Conservation (phyloP, 2,888 invertebrate genomes). For the Scaptomyza polygonia region DNA sequence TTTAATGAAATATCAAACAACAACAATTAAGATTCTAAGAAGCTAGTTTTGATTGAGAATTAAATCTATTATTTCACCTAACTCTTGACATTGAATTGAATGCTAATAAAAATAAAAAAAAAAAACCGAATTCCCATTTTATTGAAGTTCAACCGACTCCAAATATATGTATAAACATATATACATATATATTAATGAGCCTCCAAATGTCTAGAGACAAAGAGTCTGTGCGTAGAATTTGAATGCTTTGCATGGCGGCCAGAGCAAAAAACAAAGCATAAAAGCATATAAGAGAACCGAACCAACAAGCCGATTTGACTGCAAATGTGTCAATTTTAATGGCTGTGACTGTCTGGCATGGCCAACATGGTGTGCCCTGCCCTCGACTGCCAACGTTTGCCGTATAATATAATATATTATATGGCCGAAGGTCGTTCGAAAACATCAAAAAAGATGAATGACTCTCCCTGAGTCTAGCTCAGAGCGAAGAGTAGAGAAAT, state of each 20-base stretch:
- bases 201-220: slow-evolving; percentile 29
- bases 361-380: not conserved
- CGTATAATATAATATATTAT: slow-evolving; percentile 56
- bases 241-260: slow-evolving; percentile 31
- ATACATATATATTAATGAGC: too few species aligned
- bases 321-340: slow-evolving; percentile 63
- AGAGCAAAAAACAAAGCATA: not conserved
- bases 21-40: not conserved
- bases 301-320: slow-evolving; percentile 36
- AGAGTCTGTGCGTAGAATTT: slow-evolving; percentile 49
- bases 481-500: not conserved
- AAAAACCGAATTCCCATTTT: slow-evolving; percentile 13
- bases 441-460: slow-evolving; percentile 37
- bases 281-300: slow-evolving; percentile 2
- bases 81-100: slow-evolving; percentile 17
- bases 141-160: slow-evolving; percentile 48
- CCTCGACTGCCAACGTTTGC: slow-evolving; percentile 23
- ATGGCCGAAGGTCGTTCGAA: slow-evolving; percentile 53
- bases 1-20: too few species aligned
- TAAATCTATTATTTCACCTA: not conserved
- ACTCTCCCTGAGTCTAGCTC: slow-evolving; percentile 3
- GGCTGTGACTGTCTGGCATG: slow-evolving; percentile 31
- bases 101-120: slow-evolving; percentile 32
- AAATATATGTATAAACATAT: too few species aligned
- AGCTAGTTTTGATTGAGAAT: not conserved